Base-by-base conservation (phyloP, 2,797 vertebrate species). In the Salmo trutta region DNA sequence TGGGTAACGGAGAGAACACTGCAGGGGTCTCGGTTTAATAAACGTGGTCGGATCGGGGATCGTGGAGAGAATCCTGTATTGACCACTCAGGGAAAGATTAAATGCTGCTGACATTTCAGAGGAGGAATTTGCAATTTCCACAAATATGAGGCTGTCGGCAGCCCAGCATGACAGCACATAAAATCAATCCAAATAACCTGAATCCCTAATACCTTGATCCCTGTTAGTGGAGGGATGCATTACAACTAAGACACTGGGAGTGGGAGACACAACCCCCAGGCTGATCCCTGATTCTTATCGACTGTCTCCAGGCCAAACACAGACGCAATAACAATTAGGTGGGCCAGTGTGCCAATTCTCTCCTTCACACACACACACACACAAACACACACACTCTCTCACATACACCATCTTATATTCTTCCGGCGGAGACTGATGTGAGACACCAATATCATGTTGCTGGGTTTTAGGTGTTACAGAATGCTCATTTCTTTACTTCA, bases 151-250 rank as follows among this genome's bases (percentile, higher is more conserved):
- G 94, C 81, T 95, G 95, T 96, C 94, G 95, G 95, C 93, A 88
- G 95, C 88, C 88, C 92, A 90, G 96, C 95, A 95, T 94, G 94
- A 96, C 95, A 93, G 95, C 96, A 98, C 96, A 97, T 93, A 97
- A 97, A 97, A 99, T 99, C 98, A 99, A 99, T 99, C 98, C 97
- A 97, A 98, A 99, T 99, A 98, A 97, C 97, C 95, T 95, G 93
- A 97, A 97, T 96, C 96, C 96, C 96, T 99, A 99, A 99, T 98
- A 98, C 97, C 94, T 97, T 98, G 96, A 99, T 98, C 98, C 97
- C 94, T 73, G 94, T 92, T 93, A 94, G 95, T 97, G 96, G 96
- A 97, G 94, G 94, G 95, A 95, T 87, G 94, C 93, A 96, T 97
- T 97, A 96, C 95, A 95, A 94, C 94, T 95, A 95, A 93, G 93